phyloP scores from a whole-genome alignment of 2,113 vertebrate genomes.

The Mesocricetus auratus region DNA sequence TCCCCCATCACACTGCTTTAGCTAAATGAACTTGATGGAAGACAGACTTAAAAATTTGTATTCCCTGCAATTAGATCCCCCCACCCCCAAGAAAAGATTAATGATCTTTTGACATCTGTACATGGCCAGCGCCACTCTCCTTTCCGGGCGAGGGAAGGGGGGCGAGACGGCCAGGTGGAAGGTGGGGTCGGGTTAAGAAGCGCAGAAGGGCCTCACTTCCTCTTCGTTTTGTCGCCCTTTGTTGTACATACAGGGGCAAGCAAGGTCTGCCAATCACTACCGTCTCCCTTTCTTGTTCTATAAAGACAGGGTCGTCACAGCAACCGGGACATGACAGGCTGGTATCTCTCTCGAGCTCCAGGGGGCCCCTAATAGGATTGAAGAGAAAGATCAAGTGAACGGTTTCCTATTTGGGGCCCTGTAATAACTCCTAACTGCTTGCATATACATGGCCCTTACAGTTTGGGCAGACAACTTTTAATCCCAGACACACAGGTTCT shows the following conservation, averaged over 20 bases:
- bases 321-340: constrained; percentile 91
- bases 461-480: constrained; percentile 86
- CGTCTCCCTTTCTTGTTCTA: constrained; percentile 89
- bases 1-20: background rate
- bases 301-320: constrained; percentile 92
- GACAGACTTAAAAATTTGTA: background rate
- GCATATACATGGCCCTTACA: constrained; percentile 89
- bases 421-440: constrained; percentile 89
- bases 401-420: constrained; percentile 88
- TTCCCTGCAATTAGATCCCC: constrained; percentile 53
- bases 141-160: constrained; percentile 56
- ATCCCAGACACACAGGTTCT: constrained; percentile 80
- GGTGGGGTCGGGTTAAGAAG: constrained; percentile 93
- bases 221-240: constrained; percentile 94
- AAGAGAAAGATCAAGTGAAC: constrained; percentile 90
- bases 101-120: background rate
- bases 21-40: constrained; percentile 50
- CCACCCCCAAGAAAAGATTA: constrained; percentile 32
- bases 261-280: constrained; percentile 94
- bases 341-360: constrained; percentile 90
- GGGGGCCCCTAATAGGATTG: constrained; percentile 93
- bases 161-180: constrained; percentile 88
- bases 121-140: constrained; percentile 42
- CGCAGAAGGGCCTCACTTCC: constrained; percentile 93
- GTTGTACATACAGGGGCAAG: constrained; percentile 92